These are phyloP conservation scores for Catagonus wagneri DNA, from an alignment of 2,113 vertebrate genomes.

Conservation along the genomic window DNA sequence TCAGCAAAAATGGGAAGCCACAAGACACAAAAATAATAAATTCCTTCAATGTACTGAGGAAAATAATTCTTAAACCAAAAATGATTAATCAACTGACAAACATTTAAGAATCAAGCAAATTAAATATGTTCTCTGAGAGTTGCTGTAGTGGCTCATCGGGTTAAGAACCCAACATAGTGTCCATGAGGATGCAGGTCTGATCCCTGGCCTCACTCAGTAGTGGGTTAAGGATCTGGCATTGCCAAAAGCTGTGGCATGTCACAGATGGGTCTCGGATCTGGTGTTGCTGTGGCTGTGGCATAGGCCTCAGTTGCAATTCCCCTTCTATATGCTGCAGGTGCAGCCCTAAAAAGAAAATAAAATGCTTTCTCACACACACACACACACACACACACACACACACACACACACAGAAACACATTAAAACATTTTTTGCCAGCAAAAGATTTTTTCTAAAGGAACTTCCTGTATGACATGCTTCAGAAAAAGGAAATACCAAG, in stretches of 20 bases:
- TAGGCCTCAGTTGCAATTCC: no score
- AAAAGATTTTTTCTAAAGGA: neutral
- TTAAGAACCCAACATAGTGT: no score
- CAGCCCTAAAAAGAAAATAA: no score
- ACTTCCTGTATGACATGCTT: neutral
- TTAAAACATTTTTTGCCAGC: neutral
- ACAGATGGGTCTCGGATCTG: no score
- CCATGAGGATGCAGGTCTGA: no score
- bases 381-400: accelerated
- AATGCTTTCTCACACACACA: no score
- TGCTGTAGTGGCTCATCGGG: no score
- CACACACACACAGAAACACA: neutral
- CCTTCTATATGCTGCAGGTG: no score
- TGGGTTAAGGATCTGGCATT: no score
- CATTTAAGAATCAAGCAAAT: neutral
- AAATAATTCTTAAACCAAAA: neutral
- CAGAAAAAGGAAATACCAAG: neutral
- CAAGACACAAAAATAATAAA: neutral
- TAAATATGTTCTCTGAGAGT: neutral
- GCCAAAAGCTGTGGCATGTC: no score
- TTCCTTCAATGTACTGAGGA: neutral
- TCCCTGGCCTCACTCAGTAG: no score
- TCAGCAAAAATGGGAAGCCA: neutral
- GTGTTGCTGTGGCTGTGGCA: no score
- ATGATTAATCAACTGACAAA: neutral